phyloP scores from a whole-genome alignment of 2,888 invertebrate genomes.

The Lithophane leautieri region DNA sequence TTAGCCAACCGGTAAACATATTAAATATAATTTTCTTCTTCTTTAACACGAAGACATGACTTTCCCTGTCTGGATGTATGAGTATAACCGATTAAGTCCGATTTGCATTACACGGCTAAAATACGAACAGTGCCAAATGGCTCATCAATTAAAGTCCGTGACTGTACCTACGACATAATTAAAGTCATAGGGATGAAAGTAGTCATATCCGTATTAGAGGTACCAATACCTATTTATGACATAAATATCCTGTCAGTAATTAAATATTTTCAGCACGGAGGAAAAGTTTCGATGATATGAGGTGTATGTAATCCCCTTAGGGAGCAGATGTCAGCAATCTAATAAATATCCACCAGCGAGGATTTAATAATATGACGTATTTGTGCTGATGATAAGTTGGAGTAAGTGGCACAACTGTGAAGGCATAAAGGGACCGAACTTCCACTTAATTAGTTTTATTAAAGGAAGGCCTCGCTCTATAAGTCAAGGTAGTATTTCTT shows the following conservation, averaged over 20 bases:
- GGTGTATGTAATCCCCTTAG: slow-evolving; percentile 14
- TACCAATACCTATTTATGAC: neutral
- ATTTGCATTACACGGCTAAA: too few relatives aligned
- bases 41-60: too few relatives aligned
- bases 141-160: too few relatives aligned
- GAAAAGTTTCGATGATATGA: slow-evolving; percentile 6
- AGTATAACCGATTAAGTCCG: too few relatives aligned
- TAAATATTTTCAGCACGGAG: neutral
- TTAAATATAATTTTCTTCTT: too few relatives aligned
- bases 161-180: neutral
- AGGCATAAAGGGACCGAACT: slow-evolving; percentile 21
- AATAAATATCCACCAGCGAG: slow-evolving; percentile 16
- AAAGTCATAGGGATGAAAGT: neutral
- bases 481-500: slow-evolving; percentile 46
- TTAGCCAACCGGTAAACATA: too few relatives aligned
- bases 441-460: slow-evolving; percentile 57
- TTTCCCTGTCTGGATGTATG: too few relatives aligned
- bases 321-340: slow-evolving; percentile 28
- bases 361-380: slow-evolving; percentile 11
- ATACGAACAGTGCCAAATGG: too few relatives aligned
- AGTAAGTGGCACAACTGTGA: slow-evolving; percentile 8
- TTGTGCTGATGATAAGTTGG: slow-evolving; percentile 22
- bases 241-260: neutral
- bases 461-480: slow-evolving; percentile 47
- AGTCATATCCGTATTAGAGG: neutral